Conservation (phyloP, 2,797 vertebrate genomes). For the Acanthurus tractus region DNA sequence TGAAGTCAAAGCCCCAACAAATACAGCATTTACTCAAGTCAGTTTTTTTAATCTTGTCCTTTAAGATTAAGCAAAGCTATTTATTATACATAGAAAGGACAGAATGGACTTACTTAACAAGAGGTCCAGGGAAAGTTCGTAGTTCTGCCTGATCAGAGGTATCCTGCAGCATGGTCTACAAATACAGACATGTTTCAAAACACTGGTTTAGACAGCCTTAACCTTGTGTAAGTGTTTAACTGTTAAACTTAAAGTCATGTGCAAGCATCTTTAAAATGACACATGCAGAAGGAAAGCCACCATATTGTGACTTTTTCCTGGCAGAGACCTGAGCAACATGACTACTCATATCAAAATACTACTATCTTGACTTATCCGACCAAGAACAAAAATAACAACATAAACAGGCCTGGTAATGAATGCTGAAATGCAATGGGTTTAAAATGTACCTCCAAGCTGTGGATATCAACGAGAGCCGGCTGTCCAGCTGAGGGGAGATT, state of each 20-base stretch:
- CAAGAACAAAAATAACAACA: too few species aligned
- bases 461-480: constrained; percentile 94
- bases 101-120: constrained; percentile 89
- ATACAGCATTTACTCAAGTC: background rate
- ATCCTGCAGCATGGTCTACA: constrained; percentile 92
- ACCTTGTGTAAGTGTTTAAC: background rate
- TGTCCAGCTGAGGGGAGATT: constrained; percentile 98
- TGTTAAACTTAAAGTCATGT: background rate
- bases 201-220: background rate
- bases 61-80: background rate
- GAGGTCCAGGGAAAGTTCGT: constrained; percentile 93
- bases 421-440: too few species aligned
- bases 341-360: too few species aligned
- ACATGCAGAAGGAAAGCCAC: background rate
- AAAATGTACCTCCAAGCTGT: constrained; percentile 93
- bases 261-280: background rate
- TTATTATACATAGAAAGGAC: background rate
- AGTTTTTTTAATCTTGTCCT: background rate
- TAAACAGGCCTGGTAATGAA: too few species aligned
- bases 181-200: constrained; percentile 27
- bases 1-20: background rate
- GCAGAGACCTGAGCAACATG: too few species aligned
- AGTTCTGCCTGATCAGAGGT: constrained; percentile 92
- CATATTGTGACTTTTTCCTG: background rate
- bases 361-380: too few species aligned